These are phyloP conservation scores for Oreochromis aureus DNA, from an alignment of 2,113 vertebrate genomes.

Conservation along the genomic window DNA sequence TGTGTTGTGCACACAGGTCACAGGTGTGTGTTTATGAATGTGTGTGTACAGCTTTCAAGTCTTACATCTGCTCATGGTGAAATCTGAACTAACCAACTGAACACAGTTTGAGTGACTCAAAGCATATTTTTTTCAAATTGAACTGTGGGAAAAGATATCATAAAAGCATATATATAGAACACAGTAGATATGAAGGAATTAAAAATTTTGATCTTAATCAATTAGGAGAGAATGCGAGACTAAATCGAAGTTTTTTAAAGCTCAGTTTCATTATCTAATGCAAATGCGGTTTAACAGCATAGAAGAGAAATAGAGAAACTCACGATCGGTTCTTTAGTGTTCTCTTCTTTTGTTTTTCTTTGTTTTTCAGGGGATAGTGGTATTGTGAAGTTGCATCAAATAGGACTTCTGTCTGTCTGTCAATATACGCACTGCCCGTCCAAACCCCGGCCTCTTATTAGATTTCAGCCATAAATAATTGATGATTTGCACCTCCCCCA, in stretches of 20 bases:
- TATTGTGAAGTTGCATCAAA: not conserved
- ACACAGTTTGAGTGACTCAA: not conserved
- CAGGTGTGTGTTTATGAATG: not conserved
- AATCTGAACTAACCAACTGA: not conserved
- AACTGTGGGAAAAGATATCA: not conserved
- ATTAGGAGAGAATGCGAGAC: not conserved
- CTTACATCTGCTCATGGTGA: not conserved
- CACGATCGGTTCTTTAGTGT: not conserved
- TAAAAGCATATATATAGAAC: not conserved
- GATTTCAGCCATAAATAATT: conserved; percentile 75
- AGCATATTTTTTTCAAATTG: not conserved
- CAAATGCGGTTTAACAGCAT: not conserved
- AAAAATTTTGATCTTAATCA: not conserved
- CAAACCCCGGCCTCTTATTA: conserved; percentile 63
- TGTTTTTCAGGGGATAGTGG: not conserved
- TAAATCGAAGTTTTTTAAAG: not conserved
- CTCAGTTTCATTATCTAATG: not conserved
- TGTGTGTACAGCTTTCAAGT: not conserved
- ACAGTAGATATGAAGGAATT: not conserved
- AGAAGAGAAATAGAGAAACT: not conserved
- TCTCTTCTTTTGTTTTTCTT: not conserved
- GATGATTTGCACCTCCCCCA: conserved; percentile 65
- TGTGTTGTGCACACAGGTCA: not conserved
- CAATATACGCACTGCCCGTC: conserved; percentile 2
- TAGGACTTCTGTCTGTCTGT: not conserved